phyloP scores from a whole-genome alignment of 2,797 vertebrate genomes.

The Scleropages formosus region DNA sequence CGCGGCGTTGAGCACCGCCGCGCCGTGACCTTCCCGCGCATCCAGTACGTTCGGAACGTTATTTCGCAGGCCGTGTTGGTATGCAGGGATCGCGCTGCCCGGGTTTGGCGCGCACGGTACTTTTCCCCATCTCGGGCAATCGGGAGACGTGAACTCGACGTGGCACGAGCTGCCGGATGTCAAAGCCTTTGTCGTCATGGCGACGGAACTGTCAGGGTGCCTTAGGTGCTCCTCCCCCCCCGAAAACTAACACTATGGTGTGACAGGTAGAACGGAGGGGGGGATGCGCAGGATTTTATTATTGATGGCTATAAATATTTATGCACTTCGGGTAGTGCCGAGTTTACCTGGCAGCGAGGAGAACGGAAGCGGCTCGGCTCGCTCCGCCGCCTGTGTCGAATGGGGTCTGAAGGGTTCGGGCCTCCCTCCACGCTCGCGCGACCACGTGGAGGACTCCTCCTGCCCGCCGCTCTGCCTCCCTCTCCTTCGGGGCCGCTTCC shows the following conservation, averaged over 20 bases:
- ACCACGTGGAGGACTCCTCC: conserved; percentile 39
- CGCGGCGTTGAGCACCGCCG: not conserved
- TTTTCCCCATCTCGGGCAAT: conserved; percentile 30
- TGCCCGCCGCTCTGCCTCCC: conserved; percentile 34
- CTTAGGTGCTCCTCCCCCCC: conserved; percentile 4
- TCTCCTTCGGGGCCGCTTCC: conserved; percentile 31
- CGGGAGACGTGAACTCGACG: conserved; percentile 42
- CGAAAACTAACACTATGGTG: not conserved
- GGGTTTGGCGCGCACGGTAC: conserved; percentile 23
- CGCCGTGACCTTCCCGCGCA: not conserved
- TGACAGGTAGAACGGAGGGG: conserved; percentile 12
- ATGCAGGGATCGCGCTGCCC: conserved; percentile 22
- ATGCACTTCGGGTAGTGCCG: conserved; percentile 56
- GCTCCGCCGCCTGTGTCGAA: not conserved
- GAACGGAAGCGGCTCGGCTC: conserved; percentile 12
- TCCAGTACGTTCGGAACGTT: not conserved
- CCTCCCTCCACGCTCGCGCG: not conserved
- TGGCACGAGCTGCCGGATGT: conserved; percentile 36
- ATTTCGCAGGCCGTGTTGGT: conserved; percentile 21
- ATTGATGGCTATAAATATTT: conserved; percentile 73
- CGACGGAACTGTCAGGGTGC: conserved; percentile 56
- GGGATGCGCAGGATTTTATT: conserved; percentile 47
- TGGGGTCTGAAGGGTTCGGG: not conserved
- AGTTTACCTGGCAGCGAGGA: conserved; percentile 15
- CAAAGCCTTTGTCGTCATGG: conserved; percentile 69